Base-by-base conservation (phyloP, 2,888 invertebrate genomes). In the Conops quadrifasciatus region DNA sequence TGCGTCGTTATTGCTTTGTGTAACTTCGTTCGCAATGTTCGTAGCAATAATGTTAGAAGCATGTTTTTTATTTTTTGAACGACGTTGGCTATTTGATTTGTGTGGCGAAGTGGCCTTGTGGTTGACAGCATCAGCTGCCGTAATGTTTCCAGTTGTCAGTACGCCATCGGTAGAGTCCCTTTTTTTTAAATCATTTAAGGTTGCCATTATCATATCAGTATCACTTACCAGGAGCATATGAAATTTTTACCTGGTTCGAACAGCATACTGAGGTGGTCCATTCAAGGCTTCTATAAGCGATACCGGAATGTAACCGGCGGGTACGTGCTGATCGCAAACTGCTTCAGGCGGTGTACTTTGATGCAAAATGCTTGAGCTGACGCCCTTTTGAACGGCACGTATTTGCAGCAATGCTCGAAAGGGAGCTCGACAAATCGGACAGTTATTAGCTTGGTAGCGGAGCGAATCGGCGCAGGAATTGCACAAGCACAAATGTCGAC, bases 361-460 rank as follows among this genome's bases (percentile, higher is more conserved):
- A 43, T 79, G 79, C 58, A 81, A 79, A 62, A 81, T 73, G 66
- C 80, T 81, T 9, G 81, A 80, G 62, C 78, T 82, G 49, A 84
- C 80, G 2, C 90, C 89, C 82, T 93, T 93, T 85, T 96, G 95
- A 78, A 98, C 89, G 28, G 98, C 97, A 74, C 96, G 89, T 67
- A 99, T 95, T 88, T 98, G 98, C 71, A 99, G 88, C 66, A 99
- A 88, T 0, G 99, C 99, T 75, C 98, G 89, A 87, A 99, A 99
- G 13, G 98, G 98, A n/a, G 98, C 96, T 74, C 99, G 90, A 84
- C 99, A 99, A 78, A 99, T 99, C 9, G 99, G 99, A 80, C 99
- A 99, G 87, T 97, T 98, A 87, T 96, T 98, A 30, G 98, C 96
- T 89, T 96, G 96, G 84, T 97, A 98, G 75, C 98, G 90, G 73